phyloP scores from a whole-genome alignment of 1,140 invertebrate species.

The Halesus radiatus region DNA sequence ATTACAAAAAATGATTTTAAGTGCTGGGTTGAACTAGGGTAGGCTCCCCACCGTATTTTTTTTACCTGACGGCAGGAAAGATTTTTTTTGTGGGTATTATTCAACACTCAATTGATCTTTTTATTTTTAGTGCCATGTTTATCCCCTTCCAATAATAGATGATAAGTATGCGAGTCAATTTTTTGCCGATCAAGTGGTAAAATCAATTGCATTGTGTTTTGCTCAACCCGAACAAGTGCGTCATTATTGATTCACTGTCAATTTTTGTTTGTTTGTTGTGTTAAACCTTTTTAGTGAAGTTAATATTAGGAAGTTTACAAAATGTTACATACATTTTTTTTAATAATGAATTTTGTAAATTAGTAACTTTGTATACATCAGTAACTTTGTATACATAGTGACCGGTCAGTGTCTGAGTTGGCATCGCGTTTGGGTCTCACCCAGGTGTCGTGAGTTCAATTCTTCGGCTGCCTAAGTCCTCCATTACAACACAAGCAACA shows the following conservation, averaged over 20 bases:
- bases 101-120: constrained; percentile 37
- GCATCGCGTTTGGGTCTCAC: no score
- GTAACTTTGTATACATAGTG: no score
- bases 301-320: no score
- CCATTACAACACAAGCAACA: no score
- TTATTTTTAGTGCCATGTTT: constrained; percentile 20
- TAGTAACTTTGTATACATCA: no score
- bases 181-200: constrained; percentile 1
- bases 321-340: no score
- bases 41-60: constrained; percentile 20
- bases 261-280: neutral
- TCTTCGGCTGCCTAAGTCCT: no score
- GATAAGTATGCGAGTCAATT: constrained; percentile 9
- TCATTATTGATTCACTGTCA: neutral
- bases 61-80: constrained; percentile 5
- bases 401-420: no score
- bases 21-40: constrained; percentile 20
- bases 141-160: constrained; percentile 35
- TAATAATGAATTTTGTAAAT: no score
- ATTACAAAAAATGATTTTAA: constrained; percentile 14
- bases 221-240: neutral
- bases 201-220: neutral
- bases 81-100: constrained; percentile 16
- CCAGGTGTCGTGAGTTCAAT: no score
- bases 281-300: neutral